A percentile compares a stretch with the other conserved stretches of the same genome.
Conservation (phyloP, 2,113 vertebrate genomes). For the Crotalus tigris region DNA sequence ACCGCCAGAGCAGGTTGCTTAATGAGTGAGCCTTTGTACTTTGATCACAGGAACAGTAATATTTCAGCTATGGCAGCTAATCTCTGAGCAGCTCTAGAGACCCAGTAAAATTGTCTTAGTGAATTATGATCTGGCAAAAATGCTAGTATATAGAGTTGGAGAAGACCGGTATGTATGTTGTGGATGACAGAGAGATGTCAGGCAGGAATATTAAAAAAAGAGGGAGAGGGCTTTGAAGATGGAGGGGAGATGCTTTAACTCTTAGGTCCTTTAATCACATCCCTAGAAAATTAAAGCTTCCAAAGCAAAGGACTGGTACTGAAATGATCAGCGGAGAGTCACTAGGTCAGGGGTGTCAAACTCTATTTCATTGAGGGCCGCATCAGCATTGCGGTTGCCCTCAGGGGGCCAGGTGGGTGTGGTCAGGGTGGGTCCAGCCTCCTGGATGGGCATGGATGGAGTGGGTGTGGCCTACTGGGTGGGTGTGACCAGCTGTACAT, state of each 20-base stretch:
- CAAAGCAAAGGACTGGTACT: neutral
- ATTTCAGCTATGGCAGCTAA: slow-evolving; percentile 25
- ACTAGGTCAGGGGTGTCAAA: neutral
- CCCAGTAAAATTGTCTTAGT: slow-evolving; percentile 12
- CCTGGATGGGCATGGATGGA: too few species aligned
- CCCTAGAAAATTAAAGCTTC: neutral
- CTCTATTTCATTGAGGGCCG: too few species aligned
- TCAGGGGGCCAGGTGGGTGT: too few species aligned
- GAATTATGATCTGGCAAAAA: neutral
- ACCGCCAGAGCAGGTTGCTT: slow-evolving; percentile 26
- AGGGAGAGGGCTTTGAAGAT: neutral
- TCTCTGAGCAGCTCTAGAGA: slow-evolving; percentile 11
- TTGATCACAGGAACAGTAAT: slow-evolving; percentile 20
- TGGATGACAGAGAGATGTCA: neutral
- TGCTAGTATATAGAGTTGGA: neutral
- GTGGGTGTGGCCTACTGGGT: too few species aligned
- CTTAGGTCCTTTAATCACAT: neutral
- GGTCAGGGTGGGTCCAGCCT: too few species aligned
- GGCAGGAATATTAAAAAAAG: slow-evolving; percentile 3
- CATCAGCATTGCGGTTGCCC: too few species aligned
- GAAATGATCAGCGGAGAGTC: neutral
- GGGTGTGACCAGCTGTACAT: too few species aligned
- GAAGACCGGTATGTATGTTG: slow-evolving; percentile 8
- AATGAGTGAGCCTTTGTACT: slow-evolving; percentile 29
- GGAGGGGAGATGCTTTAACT: neutral